A percentile compares a stretch with the other conserved stretches of the same genome.
phyloP scores from a whole-genome alignment of 2,113 vertebrate species.

The Pagrus major region DNA sequence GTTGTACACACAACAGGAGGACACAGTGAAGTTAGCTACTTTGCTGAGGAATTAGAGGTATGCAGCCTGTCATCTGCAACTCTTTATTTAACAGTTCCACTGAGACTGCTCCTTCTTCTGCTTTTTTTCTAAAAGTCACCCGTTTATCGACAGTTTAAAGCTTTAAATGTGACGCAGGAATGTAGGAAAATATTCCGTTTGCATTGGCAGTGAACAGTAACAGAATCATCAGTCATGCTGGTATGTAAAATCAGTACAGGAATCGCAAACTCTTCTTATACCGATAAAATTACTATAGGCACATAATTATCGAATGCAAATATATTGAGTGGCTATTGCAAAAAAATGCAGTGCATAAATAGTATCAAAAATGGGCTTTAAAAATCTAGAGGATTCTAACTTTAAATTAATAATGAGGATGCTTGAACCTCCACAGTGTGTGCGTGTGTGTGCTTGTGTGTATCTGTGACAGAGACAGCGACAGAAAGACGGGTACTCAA shows the following conservation, averaged over 20 bases:
- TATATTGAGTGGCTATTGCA: background rate
- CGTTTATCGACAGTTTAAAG: background rate
- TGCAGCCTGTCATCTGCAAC: background rate
- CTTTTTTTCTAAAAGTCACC: background rate
- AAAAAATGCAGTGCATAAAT: background rate
- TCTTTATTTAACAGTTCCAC: background rate
- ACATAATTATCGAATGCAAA: slow-evolving; percentile 1
- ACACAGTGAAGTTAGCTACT: background rate
- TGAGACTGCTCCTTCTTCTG: background rate
- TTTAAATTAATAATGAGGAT: background rate
- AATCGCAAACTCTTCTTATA: background rate
- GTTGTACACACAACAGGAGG: background rate
- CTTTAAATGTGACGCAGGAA: background rate
- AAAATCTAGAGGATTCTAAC: background rate
- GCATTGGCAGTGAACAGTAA: background rate
- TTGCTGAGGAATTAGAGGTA: background rate
- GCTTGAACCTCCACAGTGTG: background rate
- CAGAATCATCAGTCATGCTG: background rate
- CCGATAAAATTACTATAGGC: background rate
- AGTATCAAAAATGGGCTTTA: background rate
- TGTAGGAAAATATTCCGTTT: background rate
- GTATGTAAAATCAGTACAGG: background rate
- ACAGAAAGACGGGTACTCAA: slow-evolving; percentile 38
- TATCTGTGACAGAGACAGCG: slow-evolving; percentile 17
- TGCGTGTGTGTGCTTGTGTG: slow-evolving; percentile 6